Conservation (phyloP, 1,140 invertebrate genomes). For the Platorchestia sp. region DNA sequence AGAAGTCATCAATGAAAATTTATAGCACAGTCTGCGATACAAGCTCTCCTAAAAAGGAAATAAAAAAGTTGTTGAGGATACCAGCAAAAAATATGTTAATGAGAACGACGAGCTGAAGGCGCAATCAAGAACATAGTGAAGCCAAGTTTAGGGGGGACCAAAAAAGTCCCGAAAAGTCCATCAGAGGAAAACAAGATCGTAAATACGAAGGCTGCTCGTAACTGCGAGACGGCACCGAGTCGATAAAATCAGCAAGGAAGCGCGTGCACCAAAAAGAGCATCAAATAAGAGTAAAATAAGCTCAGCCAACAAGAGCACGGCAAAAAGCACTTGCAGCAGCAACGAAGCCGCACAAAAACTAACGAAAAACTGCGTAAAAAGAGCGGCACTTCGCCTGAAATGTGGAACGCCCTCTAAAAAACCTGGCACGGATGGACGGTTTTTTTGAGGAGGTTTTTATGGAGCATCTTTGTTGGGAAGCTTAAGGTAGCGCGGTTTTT, state of each 20-base stretch:
- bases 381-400: conserved; percentile 40
- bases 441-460: neutral
- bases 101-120: neutral
- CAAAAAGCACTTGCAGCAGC: neutral
- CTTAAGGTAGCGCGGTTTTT: conserved; percentile 17
- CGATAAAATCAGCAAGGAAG: neutral
- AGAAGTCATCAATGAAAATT: neutral
- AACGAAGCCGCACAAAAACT: conserved; percentile 13
- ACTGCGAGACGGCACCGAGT: neutral
- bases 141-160: neutral
- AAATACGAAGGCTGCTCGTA: neutral
- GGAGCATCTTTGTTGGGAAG: conserved; percentile 37
- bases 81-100: neutral
- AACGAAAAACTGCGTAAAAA: neutral
- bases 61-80: neutral
- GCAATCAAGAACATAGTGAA: neutral
- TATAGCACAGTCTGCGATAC: neutral
- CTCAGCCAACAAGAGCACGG: neutral
- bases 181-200: neutral
- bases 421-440: conserved; percentile 48
- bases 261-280: neutral
- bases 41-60: neutral
- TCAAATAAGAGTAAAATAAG: neutral
- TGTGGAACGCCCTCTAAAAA: conserved; percentile 37
- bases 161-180: neutral